Base-by-base conservation (phyloP, 2,113 vertebrate species). In the Ictalurus punctatus region DNA sequence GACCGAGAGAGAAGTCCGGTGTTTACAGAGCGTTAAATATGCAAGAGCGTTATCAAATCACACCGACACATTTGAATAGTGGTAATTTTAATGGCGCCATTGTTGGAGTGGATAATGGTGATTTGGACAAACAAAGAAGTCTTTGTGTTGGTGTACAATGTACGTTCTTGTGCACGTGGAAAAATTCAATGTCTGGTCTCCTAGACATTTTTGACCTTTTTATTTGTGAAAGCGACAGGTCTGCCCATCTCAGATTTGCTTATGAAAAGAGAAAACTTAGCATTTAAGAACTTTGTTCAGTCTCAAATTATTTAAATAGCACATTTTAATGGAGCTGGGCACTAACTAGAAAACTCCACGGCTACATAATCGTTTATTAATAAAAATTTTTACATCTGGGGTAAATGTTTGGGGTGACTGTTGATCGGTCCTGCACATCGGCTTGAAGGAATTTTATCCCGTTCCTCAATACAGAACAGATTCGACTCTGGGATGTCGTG, bases 1-100 rank as follows among this genome's bases (percentile, higher is more conserved):
- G 52, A 84, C 19, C 63, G 61, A 69, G 84, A 59, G 34, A 87
- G 48, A 56, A 12, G n/a, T 30, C 16, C 3, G 7, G 12, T 79
- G 78, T 81, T 81, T 54, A 56, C 78, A 2, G 84, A 76, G 74
- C 30, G 63, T 59, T 56, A 76, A 54, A 58, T 56, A 74, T 44
- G 16, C 48, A 74, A 25, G 12, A 30, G 90, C 91, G 89, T 92
- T 86, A 89, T 83, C 59, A 52, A 83, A 76, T 88, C 88, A 91
- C 88, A 91, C 89, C 91, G 90, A 91, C 58, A 65, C 59, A 27
- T 59, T n/a, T 63, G 61, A 65, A 86, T 2, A 34, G 44, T 80
- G 82, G 89, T 92, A 81, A 44, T 82, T 58, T 82, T 90, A 85
- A 1, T 54, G 85, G 59, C 23, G 16, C 59, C 82, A 90, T 25